These are phyloP conservation scores for Aelia acuminata DNA, from an alignment of 2,888 invertebrate species.

Conservation along the genomic window DNA sequence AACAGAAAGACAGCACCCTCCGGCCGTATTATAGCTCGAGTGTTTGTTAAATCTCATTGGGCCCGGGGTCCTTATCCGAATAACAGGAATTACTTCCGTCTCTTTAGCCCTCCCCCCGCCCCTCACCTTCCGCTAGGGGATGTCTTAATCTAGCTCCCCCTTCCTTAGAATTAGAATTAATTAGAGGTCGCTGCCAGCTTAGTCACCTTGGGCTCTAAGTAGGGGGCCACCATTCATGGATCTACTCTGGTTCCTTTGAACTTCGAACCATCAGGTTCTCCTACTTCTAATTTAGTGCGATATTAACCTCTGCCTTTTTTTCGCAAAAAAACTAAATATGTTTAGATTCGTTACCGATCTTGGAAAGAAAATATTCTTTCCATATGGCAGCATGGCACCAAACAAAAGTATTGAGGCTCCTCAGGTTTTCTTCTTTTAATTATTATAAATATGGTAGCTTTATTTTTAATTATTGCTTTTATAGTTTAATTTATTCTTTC, in stretches of 20 bases:
- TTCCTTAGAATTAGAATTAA: slow-evolving; percentile 5
- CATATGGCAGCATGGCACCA: too few species aligned
- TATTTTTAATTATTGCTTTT: too few species aligned
- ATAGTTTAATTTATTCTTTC: too few species aligned
- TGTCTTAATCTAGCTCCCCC: slow-evolving; percentile 3
- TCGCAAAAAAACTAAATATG: too few species aligned
- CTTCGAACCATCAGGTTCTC: neutral
- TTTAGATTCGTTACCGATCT: too few species aligned
- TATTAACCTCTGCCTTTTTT: neutral
- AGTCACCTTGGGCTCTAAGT: neutral
- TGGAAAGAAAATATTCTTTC: too few species aligned
- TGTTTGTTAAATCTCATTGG: slow-evolving; percentile 6
- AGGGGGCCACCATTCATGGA: neutral
- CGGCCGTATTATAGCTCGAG: neutral
- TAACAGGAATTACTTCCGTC: slow-evolving; percentile 26
- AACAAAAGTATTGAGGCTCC: too few species aligned
- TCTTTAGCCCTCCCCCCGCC: neutral
- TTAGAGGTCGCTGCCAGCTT: slow-evolving; percentile 3
- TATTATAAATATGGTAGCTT: too few species aligned
- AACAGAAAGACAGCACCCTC: neutral
- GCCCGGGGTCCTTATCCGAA: neutral
- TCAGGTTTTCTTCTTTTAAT: too few species aligned
- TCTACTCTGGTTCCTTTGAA: neutral
- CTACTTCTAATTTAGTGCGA: neutral
- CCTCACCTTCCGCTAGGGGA: neutral